Evolutionary conservation across 2,113 vertebrate genomes (phyloP), one percentile per base, ranked within the genome.

Genomic region (Stegastes partitus): DNA sequence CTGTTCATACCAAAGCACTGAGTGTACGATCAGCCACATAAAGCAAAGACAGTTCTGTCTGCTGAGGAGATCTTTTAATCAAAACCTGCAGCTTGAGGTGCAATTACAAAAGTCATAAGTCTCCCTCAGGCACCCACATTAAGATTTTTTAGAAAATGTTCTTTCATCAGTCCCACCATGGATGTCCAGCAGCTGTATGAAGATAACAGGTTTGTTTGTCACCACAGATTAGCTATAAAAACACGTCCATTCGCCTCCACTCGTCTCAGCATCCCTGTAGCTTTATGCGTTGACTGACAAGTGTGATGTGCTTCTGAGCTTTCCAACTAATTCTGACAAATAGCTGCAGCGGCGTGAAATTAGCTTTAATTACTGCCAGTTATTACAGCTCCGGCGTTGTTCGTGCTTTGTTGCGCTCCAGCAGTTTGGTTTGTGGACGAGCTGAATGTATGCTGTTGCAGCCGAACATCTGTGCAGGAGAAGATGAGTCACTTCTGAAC

Each of bases 261-360:
- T 31, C 5, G 8, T 31, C 28, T 7, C 28, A 31, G 28, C 28
- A 31, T 4, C 28, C 28, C 28, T 3, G 42, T 15, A 45, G 44
- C 15, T 45, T 15, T 18, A 4, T 34, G 15, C 18, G 0, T 26
- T 74, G 75, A 79, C 23, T 83, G 81, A 79, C 75, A 69, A 51
- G 25, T 65, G 44, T 28, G 68, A 61, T 50, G 74, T 10, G 47
- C 42, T 4, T 12, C 69, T 19, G 22, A 56, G 50, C 39, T 16
- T 72, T 55, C 4, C 15, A 8, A 7, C 67, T 64, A 63, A 76
- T 85, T 31, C 2, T 77, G 83, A 85, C 51, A 64, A 85, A 81
- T 49, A 3, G 72, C 73, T n/a, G 67, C 56, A n/a, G 78, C 22
- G 10, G 69, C 70, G 54, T 79, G 50, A 82, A 86, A 86, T 79